Evolutionary conservation across 92 coral and sea anemone species (phyloP).

Genomic region (Desmophyllum pertusum): DNA sequence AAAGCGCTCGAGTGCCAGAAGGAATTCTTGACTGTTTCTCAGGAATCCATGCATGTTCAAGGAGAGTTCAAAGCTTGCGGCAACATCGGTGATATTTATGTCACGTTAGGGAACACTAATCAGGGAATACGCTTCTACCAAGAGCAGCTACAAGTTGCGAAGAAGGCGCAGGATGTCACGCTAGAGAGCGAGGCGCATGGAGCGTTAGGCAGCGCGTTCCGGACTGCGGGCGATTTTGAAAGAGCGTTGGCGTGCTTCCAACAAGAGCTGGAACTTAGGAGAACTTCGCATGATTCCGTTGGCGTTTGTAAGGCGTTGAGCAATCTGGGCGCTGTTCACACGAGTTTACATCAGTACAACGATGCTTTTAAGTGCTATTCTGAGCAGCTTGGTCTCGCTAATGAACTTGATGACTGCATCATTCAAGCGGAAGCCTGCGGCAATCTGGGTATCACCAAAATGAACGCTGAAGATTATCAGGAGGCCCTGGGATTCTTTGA

Average conservation of each 20-base stretch:
- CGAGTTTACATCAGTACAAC: conserved; percentile 59
- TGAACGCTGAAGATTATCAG: conserved; percentile 75
- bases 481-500: conserved; percentile 86
- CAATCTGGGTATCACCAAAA: conserved; percentile 83
- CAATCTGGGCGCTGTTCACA: conserved; percentile 81
- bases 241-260: conserved; percentile 80
- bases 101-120: conserved; percentile 68
- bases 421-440: conserved; percentile 83
- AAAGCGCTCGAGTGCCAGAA: conserved; percentile 82
- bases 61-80: conserved; percentile 93
- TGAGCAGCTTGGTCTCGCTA: conserved; percentile 85
- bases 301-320: conserved; percentile 88
- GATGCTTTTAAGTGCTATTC: conserved; percentile 85
- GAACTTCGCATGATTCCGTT: conserved; percentile 55
- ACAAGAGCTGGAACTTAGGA: conserved; percentile 77
- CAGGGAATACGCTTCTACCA: conserved; percentile 88
- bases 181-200: conserved; percentile 86
- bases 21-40: conserved; percentile 79
- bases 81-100: conserved; percentile 90
- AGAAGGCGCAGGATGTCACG: conserved; percentile 68
- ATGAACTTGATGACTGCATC: conserved; percentile 70
- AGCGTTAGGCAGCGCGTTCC: conserved; percentile 86
- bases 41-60: conserved; percentile 65
- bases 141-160: conserved; percentile 84
- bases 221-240: conserved; percentile 80